phyloP scores from a whole-genome alignment of 2,113 vertebrate species.

The Bombycilla garrulus region DNA sequence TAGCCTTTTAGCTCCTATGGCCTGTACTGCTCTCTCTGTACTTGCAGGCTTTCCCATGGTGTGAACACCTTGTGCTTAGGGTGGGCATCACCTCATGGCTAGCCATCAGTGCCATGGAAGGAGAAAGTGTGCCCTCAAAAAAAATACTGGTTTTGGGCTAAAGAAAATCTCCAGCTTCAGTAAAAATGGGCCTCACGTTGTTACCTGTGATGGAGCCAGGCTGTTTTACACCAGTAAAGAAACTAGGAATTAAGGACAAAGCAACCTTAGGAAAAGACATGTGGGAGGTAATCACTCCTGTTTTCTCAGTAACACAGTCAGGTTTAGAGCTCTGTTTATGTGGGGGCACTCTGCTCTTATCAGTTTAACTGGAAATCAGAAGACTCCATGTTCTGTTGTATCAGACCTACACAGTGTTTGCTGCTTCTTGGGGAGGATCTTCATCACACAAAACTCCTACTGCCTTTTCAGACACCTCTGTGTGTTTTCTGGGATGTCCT shows the following conservation, averaged over 20 bases:
- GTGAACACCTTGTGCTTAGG: neutral
- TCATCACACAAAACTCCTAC: neutral
- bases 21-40: neutral
- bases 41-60: neutral
- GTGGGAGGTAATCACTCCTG: neutral
- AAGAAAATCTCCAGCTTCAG: neutral
- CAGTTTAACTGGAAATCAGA: neutral
- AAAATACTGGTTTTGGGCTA: neutral
- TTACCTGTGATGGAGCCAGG: neutral
- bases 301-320: neutral
- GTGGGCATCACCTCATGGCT: neutral
- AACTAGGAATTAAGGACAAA: neutral
- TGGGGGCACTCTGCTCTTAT: neutral
- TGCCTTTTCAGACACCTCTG: neutral
- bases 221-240: neutral
- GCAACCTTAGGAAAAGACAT: neutral
- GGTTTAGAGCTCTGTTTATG: neutral
- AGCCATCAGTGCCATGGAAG: neutral
- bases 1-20: neutral
- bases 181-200: neutral
- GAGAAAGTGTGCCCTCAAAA: neutral
- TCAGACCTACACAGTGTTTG: neutral
- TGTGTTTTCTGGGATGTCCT: neutral
- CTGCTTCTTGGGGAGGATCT: neutral
- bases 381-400: neutral